Base-by-base conservation (phyloP, 2,113 vertebrate species). In the Oryzias celebensis region DNA sequence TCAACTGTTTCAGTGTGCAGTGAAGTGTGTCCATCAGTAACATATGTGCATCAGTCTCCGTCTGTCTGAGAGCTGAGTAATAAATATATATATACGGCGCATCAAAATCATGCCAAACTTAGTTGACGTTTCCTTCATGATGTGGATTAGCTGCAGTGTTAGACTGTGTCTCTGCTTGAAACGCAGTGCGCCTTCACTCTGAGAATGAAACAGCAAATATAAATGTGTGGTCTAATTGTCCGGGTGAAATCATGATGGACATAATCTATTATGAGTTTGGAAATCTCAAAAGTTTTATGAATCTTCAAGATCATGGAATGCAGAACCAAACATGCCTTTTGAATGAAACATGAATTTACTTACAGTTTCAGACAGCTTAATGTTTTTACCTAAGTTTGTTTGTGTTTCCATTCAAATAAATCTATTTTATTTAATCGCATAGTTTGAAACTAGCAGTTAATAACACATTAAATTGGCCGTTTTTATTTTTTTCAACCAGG, bases 21-120 rank as follows among this genome's bases (percentile, higher is more conserved):
- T 36, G 49, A 52, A 56, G 45, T 66, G 49, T 56, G 7, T 63
- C 10, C 56, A 81, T 78, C 80, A 77, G 87, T 87, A 66, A 62
- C 52, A 69, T 68, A 64, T 55, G 51, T 65, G 65, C 81, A 78
- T 85, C 80, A 70, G 82, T 79, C 83, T 65, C 58, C 42, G 72
- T 58, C 43, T 50, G 54, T 49, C 53, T 71, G 73, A 58, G 78
- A 78, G 51, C 52, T 73, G 62, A 76, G 62, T 59, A 73, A 56
- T 46, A 45, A 3, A 52, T 50, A 59, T 64, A 68, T 22, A 22
- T 54, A 67, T 57, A 20, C 20, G 73, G 49, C 26, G 43, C 23
- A 62, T 70, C 58, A 71, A 23, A 47, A 28, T 47, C 69, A 48
- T 69, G 36, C 36, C 36, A 36, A 36, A 36, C 36, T 36, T 36